A percentile compares a stretch with the other conserved stretches of the same genome.
Conservation (phyloP, 2,113 vertebrate genomes). For the Vireo altiloquus region DNA sequence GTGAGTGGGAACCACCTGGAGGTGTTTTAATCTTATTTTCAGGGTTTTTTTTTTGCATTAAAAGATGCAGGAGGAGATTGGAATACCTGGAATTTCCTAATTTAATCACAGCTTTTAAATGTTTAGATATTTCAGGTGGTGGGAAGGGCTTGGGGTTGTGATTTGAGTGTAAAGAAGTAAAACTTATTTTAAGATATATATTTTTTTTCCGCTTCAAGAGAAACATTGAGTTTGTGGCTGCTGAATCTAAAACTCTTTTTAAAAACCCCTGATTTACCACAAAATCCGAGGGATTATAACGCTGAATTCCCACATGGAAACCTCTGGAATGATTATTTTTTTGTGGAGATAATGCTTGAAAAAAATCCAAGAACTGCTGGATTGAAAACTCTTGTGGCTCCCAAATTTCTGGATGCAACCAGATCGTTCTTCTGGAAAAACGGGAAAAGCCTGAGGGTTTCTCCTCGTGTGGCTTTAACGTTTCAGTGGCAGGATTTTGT, state of each 20-base stretch:
- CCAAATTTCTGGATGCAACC: not conserved
- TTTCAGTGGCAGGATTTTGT: not conserved
- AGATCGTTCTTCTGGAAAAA: not conserved
- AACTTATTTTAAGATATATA: not conserved
- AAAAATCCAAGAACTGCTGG: not conserved
- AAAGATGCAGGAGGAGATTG: not conserved
- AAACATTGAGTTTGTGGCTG: not conserved
- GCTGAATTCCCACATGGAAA: not conserved
- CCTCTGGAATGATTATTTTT: not conserved
- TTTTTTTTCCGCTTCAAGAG: not conserved
- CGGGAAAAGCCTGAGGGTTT: not conserved
- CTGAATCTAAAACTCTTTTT: not conserved
- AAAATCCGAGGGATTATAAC: not conserved
- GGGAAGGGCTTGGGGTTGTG: not conserved
- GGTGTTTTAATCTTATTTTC: not conserved
- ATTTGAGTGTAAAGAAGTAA: not conserved
- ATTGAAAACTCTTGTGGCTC: not conserved
- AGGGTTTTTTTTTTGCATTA: not conserved
- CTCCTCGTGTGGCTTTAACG: not conserved
- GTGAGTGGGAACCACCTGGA: accelerated
- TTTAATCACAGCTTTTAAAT: not conserved
- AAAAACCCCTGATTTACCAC: not conserved
- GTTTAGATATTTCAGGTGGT: not conserved
- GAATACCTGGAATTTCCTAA: not conserved
- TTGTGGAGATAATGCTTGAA: constrained; percentile 11